These are phyloP conservation scores for Crossoptilon crossoptilon DNA, from an alignment of 2,797 vertebrate species.

Conservation along the genomic window DNA sequence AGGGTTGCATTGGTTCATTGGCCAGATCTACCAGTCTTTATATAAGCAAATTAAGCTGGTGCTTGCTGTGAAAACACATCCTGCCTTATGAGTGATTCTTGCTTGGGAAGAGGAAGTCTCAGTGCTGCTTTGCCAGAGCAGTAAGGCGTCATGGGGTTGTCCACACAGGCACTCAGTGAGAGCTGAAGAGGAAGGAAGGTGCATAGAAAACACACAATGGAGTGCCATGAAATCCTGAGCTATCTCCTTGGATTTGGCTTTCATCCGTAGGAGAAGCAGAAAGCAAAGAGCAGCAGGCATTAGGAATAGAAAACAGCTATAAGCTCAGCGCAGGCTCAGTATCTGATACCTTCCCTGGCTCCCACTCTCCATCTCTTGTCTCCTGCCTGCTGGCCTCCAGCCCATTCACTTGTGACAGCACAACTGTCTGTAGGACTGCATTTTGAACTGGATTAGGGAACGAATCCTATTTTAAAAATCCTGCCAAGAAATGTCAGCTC, in stretches of 20 bases:
- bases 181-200: neutral
- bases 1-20: neutral
- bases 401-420: neutral
- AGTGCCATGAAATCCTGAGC: neutral
- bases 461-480: neutral
- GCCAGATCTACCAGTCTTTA: neutral
- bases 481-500: slow-evolving; percentile 18
- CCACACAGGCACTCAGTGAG: neutral
- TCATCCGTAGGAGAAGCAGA: neutral
- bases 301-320: neutral
- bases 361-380: neutral
- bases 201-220: neutral
- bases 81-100: neutral
- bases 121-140: neutral
- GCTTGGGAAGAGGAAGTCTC: neutral
- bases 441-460: slow-evolving; percentile 6
- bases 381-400: neutral
- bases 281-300: neutral
- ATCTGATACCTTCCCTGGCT: neutral
- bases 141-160: neutral
- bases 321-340: neutral
- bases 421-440: neutral
- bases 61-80: neutral
- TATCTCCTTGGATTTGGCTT: neutral
- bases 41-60: neutral